Evolutionary conservation across 2,888 invertebrate species (phyloP), one percentile per base, ranked within the genome.

Genomic region (Cosmorhoe ocellata): DNA sequence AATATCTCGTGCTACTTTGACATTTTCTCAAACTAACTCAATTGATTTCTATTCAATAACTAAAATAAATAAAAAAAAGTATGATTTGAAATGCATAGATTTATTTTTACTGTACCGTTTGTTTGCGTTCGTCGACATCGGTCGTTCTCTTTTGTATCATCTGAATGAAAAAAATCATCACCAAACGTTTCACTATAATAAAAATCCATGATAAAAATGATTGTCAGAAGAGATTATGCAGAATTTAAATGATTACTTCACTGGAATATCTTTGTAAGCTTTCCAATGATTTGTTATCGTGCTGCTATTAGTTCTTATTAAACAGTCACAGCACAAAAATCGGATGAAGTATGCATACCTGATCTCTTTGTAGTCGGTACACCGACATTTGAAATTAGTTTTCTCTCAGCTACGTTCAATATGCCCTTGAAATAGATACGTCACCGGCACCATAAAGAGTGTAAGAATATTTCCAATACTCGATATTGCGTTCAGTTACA

Each of bases 311-410:
- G n/a, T n/a, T n/a, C n/a, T n/a, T n/a, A 24, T 24, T 24, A 24
- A 24, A 24, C 6, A 24, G 2, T 3, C 4, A 18, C 18, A 18
- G 4, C 24, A 24, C 24, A 24, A 24, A 24, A 24, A 24, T 24
- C 11, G 30, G 10, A 10, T 1, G 12, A 26, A 37, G 36, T 8
- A 11, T 3, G 8, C 12, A 12, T 18, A 13, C 26, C 13, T 22
- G 37, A 13, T 41, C n/a, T 36, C 13, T 18, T 22, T 31, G 11
- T 27, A 38, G 36, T 11, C 37, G 18, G 18, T 31, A 10, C 30
- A n/a, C 33, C 69, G 72, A 75, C 68, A 71, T 64, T 67, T 66
- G 69, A 77, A 80, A 83, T 81, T 79, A 78, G 74, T 78, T 80
- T 80, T 70, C 73, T 70, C 69, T 68, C 66, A 64, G 55, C 66